Conservation (phyloP, 2,888 invertebrate species). For the Agrotis clavis region DNA sequence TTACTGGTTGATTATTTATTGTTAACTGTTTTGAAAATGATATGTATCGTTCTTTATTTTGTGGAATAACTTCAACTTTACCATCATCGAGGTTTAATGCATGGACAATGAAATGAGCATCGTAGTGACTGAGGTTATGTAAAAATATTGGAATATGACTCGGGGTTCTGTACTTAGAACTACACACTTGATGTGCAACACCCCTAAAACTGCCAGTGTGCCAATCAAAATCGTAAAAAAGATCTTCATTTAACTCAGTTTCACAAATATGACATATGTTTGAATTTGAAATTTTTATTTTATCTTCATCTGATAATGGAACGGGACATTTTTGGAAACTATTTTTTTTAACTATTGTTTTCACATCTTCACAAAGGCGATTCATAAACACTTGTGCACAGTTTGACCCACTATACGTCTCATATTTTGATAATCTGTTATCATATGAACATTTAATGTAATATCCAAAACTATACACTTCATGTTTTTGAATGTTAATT, state of each 20-base stretch:
- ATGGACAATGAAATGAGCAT: constrained; percentile 68
- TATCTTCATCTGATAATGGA: constrained; percentile 15
- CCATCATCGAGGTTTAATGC: constrained; percentile 60
- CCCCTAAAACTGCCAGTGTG: constrained; percentile 62
- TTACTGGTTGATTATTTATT: constrained; percentile 27
- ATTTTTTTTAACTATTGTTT: constrained; percentile 31
- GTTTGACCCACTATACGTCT: constrained; percentile 40
- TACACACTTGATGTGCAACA: constrained; percentile 62
- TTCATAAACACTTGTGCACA: constrained; percentile 53
- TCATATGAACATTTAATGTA: no score
- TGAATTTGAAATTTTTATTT: constrained; percentile 6
- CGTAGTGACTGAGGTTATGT: constrained; percentile 64
- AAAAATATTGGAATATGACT: constrained; percentile 56
- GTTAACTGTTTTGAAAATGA: constrained; percentile 65
- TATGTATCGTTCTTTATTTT: constrained; percentile 70
- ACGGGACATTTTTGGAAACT: constrained; percentile 20
- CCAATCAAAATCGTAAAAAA: constrained; percentile 58
- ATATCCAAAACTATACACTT: no score
- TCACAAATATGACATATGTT: constrained; percentile 45
- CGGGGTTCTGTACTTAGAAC: constrained; percentile 53
- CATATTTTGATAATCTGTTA: constrained; percentile 9
- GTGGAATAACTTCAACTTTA: constrained; percentile 51
- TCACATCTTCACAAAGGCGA: constrained; percentile 53
- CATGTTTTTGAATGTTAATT: constrained; percentile 41
- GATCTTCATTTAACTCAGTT: constrained; percentile 39